Evolutionary conservation across 2,113 vertebrate genomes (phyloP).

Genomic region (Dipodomys stephensi): DNA sequence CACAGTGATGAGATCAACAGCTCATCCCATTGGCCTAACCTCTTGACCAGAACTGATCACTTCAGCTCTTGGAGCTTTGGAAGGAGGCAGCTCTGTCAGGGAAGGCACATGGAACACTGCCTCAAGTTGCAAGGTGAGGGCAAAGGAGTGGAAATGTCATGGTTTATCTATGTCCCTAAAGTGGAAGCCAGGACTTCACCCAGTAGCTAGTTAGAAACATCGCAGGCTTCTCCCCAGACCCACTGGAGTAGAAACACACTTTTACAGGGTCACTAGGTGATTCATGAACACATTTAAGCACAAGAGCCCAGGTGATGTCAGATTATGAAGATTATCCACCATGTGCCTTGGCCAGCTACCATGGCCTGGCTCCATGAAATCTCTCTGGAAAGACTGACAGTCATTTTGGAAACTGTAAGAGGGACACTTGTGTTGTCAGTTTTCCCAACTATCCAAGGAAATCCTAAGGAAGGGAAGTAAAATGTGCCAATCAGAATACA

Average conservation of each 20-base stretch:
- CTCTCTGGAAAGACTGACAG: neutral
- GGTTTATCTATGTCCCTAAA: accelerated
- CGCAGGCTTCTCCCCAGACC: neutral
- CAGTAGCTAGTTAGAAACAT: accelerated
- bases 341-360: accelerated
- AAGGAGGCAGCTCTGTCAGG: accelerated
- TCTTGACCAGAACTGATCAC: neutral
- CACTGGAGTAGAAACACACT: neutral
- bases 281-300: neutral
- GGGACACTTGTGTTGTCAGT: too few relatives aligned
- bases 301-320: neutral
- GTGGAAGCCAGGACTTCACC: accelerated
- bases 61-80: neutral
- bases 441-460: neutral
- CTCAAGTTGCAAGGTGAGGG: accelerated
- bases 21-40: neutral
- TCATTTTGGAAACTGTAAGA: neutral
- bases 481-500: neutral
- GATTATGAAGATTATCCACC: too few relatives aligned
- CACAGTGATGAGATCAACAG: neutral
- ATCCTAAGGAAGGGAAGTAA: neutral
- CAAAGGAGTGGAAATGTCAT: accelerated
- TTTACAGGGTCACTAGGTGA: neutral
- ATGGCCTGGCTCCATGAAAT: neutral
- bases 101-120: too few relatives aligned